Percentiles rank a stretch among this genome's conserved stretches.
phyloP scores from a whole-genome alignment of 2,888 invertebrate species.

The Falcaria lacertinaria region DNA sequence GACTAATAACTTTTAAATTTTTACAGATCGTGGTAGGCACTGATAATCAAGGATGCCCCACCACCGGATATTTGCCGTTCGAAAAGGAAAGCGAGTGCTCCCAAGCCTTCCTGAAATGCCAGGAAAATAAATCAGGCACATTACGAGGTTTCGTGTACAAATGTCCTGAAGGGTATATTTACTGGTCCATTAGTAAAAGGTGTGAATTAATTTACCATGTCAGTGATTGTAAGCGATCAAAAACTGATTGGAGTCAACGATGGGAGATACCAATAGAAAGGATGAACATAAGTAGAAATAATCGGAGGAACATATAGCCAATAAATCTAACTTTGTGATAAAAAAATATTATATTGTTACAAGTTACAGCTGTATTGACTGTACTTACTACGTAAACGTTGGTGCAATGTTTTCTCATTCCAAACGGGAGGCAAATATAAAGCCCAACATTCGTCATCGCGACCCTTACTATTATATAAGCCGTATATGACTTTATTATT shows the following conservation, averaged over 20 bases:
- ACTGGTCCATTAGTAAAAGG: conserved; percentile 87
- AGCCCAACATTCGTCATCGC: no score
- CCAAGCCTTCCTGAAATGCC: conserved; percentile 86
- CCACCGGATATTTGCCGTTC: conserved; percentile 84
- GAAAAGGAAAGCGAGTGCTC: conserved; percentile 83
- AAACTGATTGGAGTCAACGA: conserved; percentile 63
- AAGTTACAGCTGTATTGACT: no score
- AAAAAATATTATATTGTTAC: no score
- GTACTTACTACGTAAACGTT: background rate
- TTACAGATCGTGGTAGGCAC: conserved; percentile 82
- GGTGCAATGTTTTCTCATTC: background rate
- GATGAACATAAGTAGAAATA: conserved; percentile 36
- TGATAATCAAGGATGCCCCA: conserved; percentile 80
- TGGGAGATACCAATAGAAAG: conserved; percentile 80
- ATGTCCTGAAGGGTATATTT: conserved; percentile 87
- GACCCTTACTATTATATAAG: no score
- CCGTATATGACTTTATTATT: no score
- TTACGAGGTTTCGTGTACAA: conserved; percentile 85
- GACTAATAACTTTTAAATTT: conserved; percentile 14
- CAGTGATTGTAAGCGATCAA: conserved; percentile 77
- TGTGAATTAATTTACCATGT: conserved; percentile 84
- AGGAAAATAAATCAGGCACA: conserved; percentile 60
- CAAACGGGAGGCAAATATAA: no score
- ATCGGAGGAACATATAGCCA: background rate
- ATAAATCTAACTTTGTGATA: background rate